Conservation (phyloP, 92 coral and sea anemone genomes). For the Actinernus sp. region DNA sequence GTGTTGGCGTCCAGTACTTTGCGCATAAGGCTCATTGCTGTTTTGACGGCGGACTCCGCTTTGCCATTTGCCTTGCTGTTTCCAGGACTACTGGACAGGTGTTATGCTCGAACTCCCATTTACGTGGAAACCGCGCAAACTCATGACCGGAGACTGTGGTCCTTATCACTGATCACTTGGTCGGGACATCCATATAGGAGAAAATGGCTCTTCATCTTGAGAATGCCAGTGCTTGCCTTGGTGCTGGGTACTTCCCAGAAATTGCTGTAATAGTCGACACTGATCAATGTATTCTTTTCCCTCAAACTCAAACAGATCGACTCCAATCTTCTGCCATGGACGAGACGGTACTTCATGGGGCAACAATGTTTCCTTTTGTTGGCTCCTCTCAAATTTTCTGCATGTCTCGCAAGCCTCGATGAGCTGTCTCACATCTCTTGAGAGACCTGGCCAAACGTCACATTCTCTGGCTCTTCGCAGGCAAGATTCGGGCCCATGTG, state of each 20-base stretch:
- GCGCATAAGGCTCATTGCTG: slow-evolving; percentile 40
- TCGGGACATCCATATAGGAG: slow-evolving; percentile 37
- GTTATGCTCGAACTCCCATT: slow-evolving; percentile 50
- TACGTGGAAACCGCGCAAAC: slow-evolving; percentile 18
- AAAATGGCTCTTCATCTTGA: slow-evolving; percentile 49
- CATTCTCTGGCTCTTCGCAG: slow-evolving; percentile 42
- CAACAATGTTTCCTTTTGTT: slow-evolving; percentile 39
- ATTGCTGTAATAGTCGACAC: no score
- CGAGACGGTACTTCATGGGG: slow-evolving; percentile 32
- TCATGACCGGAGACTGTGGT: slow-evolving; percentile 33
- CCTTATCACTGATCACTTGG: slow-evolving; percentile 39
- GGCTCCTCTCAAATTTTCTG: slow-evolving; percentile 22
- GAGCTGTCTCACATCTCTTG: slow-evolving; percentile 28
- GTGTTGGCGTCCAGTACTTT: slow-evolving; percentile 16
- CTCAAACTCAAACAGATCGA: slow-evolving; percentile 21
- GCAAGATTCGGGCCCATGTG: slow-evolving; percentile 43
- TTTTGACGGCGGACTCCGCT: no score
- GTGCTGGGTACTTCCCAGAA: slow-evolving; percentile 23
- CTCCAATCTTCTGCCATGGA: slow-evolving; percentile 48
- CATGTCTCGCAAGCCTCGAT: slow-evolving; percentile 32
- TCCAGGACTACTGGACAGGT: slow-evolving; percentile 33
- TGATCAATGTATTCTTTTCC: slow-evolving; percentile 23
- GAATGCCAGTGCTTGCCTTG: slow-evolving; percentile 6
- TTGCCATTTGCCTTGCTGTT: slow-evolving; percentile 58
- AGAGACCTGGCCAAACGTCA: slow-evolving; percentile 50